Evolutionary conservation across 1,140 invertebrate genomes (phyloP), one percentile per base, ranked within the genome.

Genomic region (Calliphora vicina): DNA sequence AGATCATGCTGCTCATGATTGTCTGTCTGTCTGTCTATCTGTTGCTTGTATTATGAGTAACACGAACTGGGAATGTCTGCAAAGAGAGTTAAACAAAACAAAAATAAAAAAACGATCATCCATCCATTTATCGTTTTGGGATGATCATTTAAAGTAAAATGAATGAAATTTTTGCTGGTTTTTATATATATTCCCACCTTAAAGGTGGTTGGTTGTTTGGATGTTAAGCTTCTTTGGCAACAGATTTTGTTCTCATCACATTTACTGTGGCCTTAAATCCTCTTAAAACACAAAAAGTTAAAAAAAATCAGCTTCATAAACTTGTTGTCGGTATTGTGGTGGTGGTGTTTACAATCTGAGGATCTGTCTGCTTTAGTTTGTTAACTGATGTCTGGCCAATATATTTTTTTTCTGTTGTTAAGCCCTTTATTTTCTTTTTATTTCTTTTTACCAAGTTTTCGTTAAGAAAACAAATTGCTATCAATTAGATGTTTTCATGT

Each of bases 401-500:
- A 74, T 13, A 57, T 57, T 76, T 83, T 17, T 45, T 72, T 82
- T 61, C n/a, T n/a, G n/a, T n/a, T n/a, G n/a, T n/a, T n/a, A n/a
- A n/a, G n/a, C 35, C 20, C 20, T 78, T 80, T 74, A 23, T 15
- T 73, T 73, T 83, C 29, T 15, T n/a, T n/a, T 13, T 29, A 35
- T 20, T 27, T 72, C 23, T 82, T 43, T 45, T 82, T 74, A 45
- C 72, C 17, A 25, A n/a, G 17, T 74, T 61, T 83, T 23, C 35
- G 45, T 23, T 67, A 42, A 45, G 71, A 82, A 73, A 57, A 73
- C 83, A 74, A 83, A 81, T 83, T 81, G 83, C 83, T 45, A 83
- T 81, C 78, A 83, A 83, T 83, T 83, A 83, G 83, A 74, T 71
- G 50, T 50, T 80, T 0, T 6, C 6, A 12, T n/a, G 45, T 20